Evolutionary conservation across 2,113 vertebrate species (phyloP).

Genomic region (Furnarius figulus): DNA sequence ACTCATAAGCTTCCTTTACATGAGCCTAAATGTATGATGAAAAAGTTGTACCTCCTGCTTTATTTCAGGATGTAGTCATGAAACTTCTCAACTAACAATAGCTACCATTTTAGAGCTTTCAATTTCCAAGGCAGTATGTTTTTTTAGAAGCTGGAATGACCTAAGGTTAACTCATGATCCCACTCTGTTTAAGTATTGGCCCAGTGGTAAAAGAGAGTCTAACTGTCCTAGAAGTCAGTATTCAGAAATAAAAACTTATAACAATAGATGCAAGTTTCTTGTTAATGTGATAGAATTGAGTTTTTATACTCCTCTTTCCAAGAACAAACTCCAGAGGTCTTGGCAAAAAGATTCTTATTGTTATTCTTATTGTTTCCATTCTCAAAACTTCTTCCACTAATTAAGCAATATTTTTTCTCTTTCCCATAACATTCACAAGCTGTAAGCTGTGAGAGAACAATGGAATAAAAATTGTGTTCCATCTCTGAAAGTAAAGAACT

Average conservation of each 20-base stretch:
- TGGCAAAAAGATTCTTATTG: neutral
- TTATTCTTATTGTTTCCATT: neutral
- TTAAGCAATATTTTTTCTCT: neutral
- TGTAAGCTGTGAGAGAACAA: neutral
- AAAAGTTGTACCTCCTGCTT: neutral
- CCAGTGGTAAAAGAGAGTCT: neutral
- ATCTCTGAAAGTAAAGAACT: neutral
- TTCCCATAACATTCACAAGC: neutral
- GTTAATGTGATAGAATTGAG: neutral
- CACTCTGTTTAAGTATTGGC: neutral
- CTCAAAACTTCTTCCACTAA: neutral
- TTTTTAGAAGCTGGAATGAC: neutral
- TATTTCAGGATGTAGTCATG: neutral
- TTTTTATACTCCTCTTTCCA: neutral
- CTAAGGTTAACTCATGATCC: neutral
- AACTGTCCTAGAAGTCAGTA: neutral
- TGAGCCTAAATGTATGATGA: neutral
- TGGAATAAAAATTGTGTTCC: neutral
- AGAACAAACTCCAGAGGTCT: neutral
- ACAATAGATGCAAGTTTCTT: neutral
- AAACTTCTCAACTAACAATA: neutral
- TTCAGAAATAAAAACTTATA: neutral
- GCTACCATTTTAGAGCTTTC: neutral
- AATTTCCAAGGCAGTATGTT: neutral
- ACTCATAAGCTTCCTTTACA: neutral